Base-by-base conservation (phyloP, 2,888 invertebrate genomes). In the Tromatobia lineatoria region DNA sequence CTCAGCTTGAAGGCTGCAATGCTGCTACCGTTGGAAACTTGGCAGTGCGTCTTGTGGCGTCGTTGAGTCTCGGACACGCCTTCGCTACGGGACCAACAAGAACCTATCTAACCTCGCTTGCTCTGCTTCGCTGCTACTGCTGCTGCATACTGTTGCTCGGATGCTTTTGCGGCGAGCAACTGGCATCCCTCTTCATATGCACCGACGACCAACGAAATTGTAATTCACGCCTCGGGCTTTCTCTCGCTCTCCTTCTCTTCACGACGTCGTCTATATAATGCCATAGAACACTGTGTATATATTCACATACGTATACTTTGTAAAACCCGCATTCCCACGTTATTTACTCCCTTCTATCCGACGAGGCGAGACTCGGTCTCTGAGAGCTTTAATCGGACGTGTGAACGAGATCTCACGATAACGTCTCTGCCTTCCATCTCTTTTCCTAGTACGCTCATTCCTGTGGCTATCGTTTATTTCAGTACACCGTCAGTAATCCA, bases 11-110 rank as follows among this genome's bases (percentile, higher is more conserved):
- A 88, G 50, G 87, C 87, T 90, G 89, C 88, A 88, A 87, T 88
- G 87, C 88, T 87, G 89, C 88, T 25, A 89, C 88, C 38, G 78
- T 59, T 77, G 67, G n/a, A 70, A 54, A 59, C 61, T 86, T 82
- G 85, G 88, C 89, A 88, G 88, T 90, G 89, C 88, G 90, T 93
- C 92, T 93, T 92, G 87, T 88, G 93, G 92, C 92, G 91, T 92
- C 93, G 87, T 74, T 78, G 87, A 89, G 93, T 92, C 93, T 92
- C 90, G 89, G 89, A 89, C 88, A 90, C 91, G 90, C 91, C 91
- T 89, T 87, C 86, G 78, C 82, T 64, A 52, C 81, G 76, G 83
- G 66, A 84, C 84, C 82, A 76, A 77, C 85, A 82, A 86, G 86
- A 87, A 86, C 78, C 75, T 84, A 80, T 84, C 75, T 85, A 52